Percentiles rank a stretch among this genome's conserved stretches.
Evolutionary conservation across 64 coral and sea anemone genomes (phyloP).

Genomic region (Pachyseris speciosa): DNA sequence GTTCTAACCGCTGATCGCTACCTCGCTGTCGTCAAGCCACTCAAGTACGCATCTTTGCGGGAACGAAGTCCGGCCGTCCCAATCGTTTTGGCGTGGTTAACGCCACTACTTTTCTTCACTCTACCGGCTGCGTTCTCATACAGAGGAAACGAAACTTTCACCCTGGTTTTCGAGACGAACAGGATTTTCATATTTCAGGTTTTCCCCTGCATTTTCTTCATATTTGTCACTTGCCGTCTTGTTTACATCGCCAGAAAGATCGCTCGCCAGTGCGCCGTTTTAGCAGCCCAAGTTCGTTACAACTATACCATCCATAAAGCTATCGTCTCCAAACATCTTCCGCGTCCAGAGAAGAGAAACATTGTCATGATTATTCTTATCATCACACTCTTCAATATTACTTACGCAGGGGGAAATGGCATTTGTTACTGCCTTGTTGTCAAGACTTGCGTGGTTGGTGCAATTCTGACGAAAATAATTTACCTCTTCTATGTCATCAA

Average conservation of each 20-base stretch:
- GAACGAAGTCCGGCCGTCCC: not conserved
- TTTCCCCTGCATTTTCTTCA: not conserved
- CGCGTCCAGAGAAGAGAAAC: not conserved
- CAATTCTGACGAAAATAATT: constrained; percentile 18
- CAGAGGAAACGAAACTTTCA: not conserved
- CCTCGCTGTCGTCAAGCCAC: constrained; percentile 71
- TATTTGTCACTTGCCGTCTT: not conserved
- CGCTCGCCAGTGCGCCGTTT: not conserved
- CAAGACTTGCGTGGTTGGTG: not conserved
- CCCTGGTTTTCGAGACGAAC: not conserved
- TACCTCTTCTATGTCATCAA: constrained; percentile 56
- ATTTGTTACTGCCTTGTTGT: not conserved
- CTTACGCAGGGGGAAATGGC: not conserved
- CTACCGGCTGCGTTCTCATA: not conserved
- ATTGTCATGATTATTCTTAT: not conserved
- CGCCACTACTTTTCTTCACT: not conserved
- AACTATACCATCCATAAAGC: not conserved
- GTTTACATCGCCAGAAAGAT: not conserved
- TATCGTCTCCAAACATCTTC: not conserved
- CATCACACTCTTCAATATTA: not conserved
- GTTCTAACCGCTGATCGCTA: constrained; percentile 75
- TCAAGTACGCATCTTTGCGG: constrained; percentile 57
- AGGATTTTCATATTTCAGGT: not conserved
- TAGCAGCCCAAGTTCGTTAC: not conserved
- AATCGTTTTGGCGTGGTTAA: not conserved